Conservation (phyloP, 2,888 invertebrate species). For the Drosophila paracracens region DNA sequence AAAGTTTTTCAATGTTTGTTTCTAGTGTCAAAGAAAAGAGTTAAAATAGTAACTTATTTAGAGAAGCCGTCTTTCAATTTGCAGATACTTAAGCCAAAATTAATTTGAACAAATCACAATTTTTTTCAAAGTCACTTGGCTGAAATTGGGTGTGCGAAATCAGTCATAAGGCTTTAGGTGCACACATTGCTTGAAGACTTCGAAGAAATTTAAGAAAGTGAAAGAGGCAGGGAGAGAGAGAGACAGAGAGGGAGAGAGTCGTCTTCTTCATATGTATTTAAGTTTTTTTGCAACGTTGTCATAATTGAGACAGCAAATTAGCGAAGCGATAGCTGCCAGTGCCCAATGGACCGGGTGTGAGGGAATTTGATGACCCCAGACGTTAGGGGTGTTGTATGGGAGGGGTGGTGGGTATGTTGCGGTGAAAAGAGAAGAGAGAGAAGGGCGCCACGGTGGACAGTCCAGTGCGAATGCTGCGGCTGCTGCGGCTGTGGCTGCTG, state of each 20-base stretch:
- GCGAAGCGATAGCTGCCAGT: slow-evolving; percentile 34
- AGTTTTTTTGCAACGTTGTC: slow-evolving; percentile 40
- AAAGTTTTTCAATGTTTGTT: not conserved
- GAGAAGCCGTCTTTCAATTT: not conserved
- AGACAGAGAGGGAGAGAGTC: not conserved
- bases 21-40: not conserved
- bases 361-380: slow-evolving; percentile 32
- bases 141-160: slow-evolving; percentile 1
- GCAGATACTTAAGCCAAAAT: slow-evolving; percentile 13
- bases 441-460: slow-evolving; percentile 9
- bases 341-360: not conserved
- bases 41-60: not conserved
- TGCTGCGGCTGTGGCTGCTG: slow-evolving; percentile 14
- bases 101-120: slow-evolving; percentile 5
- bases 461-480: slow-evolving; percentile 54
- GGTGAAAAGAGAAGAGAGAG: not conserved
- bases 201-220: slow-evolving; percentile 24
- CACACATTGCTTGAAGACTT: slow-evolving; percentile 2
- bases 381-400: not conserved
- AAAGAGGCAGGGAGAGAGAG: not conserved
- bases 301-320: slow-evolving; percentile 63
- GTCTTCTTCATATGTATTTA: not conserved
- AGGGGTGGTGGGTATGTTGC: not conserved
- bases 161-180: slow-evolving; percentile 4
- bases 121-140: slow-evolving; percentile 7